A percentile compares a stretch with the other conserved stretches of the same genome.
Conservation (phyloP, 2,888 invertebrate genomes). For the Polyommatus icarus region DNA sequence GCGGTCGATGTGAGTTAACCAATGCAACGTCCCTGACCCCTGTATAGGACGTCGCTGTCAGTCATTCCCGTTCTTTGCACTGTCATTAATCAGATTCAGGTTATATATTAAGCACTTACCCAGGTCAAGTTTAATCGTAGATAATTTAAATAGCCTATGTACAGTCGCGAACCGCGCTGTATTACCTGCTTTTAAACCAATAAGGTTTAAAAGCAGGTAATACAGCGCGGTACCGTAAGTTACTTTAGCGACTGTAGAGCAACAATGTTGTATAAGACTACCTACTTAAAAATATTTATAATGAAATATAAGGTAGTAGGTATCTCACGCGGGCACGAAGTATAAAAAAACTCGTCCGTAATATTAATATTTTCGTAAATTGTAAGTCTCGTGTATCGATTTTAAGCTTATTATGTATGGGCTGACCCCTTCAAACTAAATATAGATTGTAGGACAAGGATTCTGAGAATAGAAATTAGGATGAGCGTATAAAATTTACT, state of each 20-base stretch:
- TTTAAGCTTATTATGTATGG: conserved; percentile 3
- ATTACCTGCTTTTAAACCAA: no score
- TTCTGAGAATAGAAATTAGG: conserved; percentile 12
- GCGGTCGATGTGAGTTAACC: no score
- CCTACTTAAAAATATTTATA: no score
- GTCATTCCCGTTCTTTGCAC: conserved; percentile 10
- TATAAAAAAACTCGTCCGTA: not conserved
- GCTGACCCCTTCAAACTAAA: not conserved
- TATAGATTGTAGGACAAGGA: conserved; percentile 14
- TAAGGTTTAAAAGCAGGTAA: no score
- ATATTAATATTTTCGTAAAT: not conserved
- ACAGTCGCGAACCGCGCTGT: no score
- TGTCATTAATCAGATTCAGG: conserved; percentile 17
- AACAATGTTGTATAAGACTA: no score
- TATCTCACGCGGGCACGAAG: no score
- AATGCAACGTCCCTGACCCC: not conserved
- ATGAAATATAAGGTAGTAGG: no score
- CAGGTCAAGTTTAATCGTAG: not conserved
- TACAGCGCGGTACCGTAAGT: no score
- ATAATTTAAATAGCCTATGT: not conserved
- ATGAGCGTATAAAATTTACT: not conserved
- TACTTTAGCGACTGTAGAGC: no score
- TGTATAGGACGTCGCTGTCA: not conserved
- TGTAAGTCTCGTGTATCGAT: not conserved
- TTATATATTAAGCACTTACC: conserved; percentile 22